These are phyloP conservation scores for Siniperca obscura DNA, from an alignment of 2,797 vertebrate genomes.

Conservation along the genomic window DNA sequence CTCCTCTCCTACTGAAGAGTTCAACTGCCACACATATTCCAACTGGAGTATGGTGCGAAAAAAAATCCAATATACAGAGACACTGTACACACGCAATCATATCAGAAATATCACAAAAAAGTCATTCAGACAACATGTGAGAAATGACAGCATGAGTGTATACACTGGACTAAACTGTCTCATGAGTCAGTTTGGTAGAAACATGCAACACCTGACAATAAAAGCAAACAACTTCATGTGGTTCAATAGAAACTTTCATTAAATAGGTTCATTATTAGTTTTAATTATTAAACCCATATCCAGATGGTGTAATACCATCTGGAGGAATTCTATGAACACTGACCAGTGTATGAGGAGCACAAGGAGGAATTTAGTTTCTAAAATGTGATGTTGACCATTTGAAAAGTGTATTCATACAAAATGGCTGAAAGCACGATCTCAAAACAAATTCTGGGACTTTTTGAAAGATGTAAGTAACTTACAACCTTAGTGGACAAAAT, in stretches of 20 bases:
- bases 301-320: not conserved
- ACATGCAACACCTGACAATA: slow-evolving; percentile 62
- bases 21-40: slow-evolving; percentile 26
- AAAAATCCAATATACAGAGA: slow-evolving; percentile 60
- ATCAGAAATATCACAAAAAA: slow-evolving; percentile 50
- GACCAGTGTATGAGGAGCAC: not conserved
- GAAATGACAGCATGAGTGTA: slow-evolving; percentile 38
- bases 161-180: slow-evolving; percentile 40
- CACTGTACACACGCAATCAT: slow-evolving; percentile 54
- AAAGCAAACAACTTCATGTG: slow-evolving; percentile 36
- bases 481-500: not conserved
- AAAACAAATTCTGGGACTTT: not conserved
- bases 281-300: slow-evolving; percentile 24
- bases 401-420: not conserved
- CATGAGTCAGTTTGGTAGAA: slow-evolving; percentile 43
- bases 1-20: slow-evolving; percentile 35
- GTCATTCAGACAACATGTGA: slow-evolving; percentile 45
- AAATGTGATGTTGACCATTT: not conserved
- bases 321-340: slow-evolving; percentile 2
- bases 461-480: not conserved
- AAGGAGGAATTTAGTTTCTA: not conserved
- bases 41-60: slow-evolving; percentile 59
- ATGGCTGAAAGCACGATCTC: not conserved
- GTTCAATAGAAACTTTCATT: slow-evolving; percentile 21
- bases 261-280: slow-evolving; percentile 7